Conservation (phyloP, 2,888 invertebrate genomes). For the Sturmia bella region DNA sequence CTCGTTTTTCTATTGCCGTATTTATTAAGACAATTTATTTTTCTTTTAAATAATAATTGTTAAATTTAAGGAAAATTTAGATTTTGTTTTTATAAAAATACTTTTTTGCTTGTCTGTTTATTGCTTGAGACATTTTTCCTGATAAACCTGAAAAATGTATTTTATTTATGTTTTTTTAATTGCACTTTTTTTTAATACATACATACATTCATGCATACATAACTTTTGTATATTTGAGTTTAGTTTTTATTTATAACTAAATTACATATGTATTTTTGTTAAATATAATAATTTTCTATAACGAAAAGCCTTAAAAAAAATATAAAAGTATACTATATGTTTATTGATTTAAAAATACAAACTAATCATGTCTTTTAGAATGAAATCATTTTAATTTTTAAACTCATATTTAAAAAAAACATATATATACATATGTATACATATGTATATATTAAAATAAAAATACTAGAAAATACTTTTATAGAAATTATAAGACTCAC, state of each 20-base stretch:
- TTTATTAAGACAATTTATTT: background rate
- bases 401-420: constrained; percentile 30
- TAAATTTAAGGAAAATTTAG: background rate
- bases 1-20: background rate
- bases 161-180: constrained; percentile 36
- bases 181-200: constrained; percentile 65
- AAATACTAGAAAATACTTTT: constrained; percentile 66
- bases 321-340: constrained; percentile 3
- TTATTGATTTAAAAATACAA: constrained; percentile 44
- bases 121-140: constrained; percentile 29
- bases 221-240: constrained; percentile 32
- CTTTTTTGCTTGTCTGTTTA: background rate
- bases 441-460: constrained; percentile 28
- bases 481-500: constrained; percentile 42
- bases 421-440: too few species aligned
- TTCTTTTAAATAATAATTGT: background rate
- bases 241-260: constrained; percentile 12
- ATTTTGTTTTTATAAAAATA: constrained; percentile 40
- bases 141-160: constrained; percentile 41
- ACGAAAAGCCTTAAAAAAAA: constrained; percentile 66
- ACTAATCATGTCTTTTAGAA: constrained; percentile 66
- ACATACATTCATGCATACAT: constrained; percentile 1
- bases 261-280: constrained; percentile 4
- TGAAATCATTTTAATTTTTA: constrained; percentile 32
- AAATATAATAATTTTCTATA: constrained; percentile 63